Percentiles rank a stretch among this genome's conserved stretches.
Conservation (phyloP, 2,888 invertebrate genomes). For the Cryptus armator region DNA sequence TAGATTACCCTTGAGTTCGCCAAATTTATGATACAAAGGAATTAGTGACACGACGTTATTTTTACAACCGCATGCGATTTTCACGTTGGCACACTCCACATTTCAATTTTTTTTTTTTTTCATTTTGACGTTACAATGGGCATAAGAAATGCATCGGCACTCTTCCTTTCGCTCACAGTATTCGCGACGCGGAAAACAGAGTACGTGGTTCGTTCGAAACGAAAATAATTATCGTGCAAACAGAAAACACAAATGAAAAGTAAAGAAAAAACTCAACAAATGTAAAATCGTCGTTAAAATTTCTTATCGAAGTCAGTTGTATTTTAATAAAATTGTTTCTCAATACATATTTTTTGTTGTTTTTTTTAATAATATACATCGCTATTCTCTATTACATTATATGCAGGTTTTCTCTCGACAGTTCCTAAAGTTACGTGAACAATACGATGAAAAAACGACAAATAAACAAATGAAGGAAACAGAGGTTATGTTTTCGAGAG, state of each 20-base stretch:
- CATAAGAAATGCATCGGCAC: slow-evolving; percentile 55
- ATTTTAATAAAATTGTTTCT: slow-evolving; percentile 72
- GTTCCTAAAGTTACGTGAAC: slow-evolving; percentile 64
- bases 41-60: slow-evolving; percentile 13
- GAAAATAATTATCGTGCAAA: not conserved
- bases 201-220: slow-evolving; percentile 30
- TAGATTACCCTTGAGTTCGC: slow-evolving; percentile 53
- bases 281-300: slow-evolving; percentile 50
- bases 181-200: slow-evolving; percentile 58
- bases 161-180: slow-evolving; percentile 40
- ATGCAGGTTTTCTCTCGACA: slow-evolving; percentile 71
- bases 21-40: slow-evolving; percentile 37
- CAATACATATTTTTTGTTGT: slow-evolving; percentile 66
- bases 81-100: slow-evolving; percentile 39
- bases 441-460: slow-evolving; percentile 49
- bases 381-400: slow-evolving; percentile 71
- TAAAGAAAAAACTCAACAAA: slow-evolving; percentile 38
- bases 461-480: slow-evolving; percentile 16
- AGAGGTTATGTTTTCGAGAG: slow-evolving; percentile 29
- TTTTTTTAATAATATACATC: slow-evolving; percentile 69
- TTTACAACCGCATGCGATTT: slow-evolving; percentile 41
- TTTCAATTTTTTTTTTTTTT: slow-evolving; percentile 16
- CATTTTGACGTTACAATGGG: slow-evolving; percentile 29
- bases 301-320: slow-evolving; percentile 70
- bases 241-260: slow-evolving; percentile 30